Base-by-base conservation (phyloP, 2,888 invertebrate species). In the Isoperla grammatica region DNA sequence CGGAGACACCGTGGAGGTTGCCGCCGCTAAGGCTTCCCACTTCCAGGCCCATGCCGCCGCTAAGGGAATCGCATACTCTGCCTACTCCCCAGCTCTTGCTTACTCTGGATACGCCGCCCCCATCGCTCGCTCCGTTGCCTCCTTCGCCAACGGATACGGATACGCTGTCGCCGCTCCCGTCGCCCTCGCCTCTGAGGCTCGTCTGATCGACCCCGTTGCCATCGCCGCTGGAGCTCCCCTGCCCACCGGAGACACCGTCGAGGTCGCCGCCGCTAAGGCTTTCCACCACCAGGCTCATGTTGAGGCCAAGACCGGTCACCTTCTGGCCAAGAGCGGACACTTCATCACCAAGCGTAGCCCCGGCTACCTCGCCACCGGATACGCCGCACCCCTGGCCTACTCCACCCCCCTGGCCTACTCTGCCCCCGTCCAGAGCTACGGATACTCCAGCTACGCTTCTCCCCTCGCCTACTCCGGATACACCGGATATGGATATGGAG, bases 361-460 rank as follows among this genome's bases (percentile, higher is more conserved):
- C n/a, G 59, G n/a, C 23, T 9, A 15, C 45, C 15, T 19, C 2
- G 15, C 15, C 45, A 17, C 45, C 40, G 49, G 59, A 29, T 59
- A 53, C 37, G 57, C 17, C 19, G 45, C 45, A 11, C 45, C n/a
- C 19, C 45, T 78, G 1, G 76, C 79, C 50, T 76, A 78, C 45
- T 82, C 80, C 59, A 80, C 79, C 66, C 73, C 76, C 50, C 45
- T 78, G 1, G 76, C 79, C 50, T 76, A 78, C 45, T 82, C 80
- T 59, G 80, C 79, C 66, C 73, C 76, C 50, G 37, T 11, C 8
- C 12, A 3, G 6, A 42, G 6, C 42, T n/a, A 11, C 19, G 19
- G 45, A 11, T 17, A 13, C 19, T 11, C 45, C 35, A 29, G 23
- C 8, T 29, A 50, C 49, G 49, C 49, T 23, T 22, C 49, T 15